A percentile compares a stretch with the other conserved stretches of the same genome.
Evolutionary conservation across 1,140 invertebrate genomes (phyloP).

Genomic region (Cotesia vestalis): DNA sequence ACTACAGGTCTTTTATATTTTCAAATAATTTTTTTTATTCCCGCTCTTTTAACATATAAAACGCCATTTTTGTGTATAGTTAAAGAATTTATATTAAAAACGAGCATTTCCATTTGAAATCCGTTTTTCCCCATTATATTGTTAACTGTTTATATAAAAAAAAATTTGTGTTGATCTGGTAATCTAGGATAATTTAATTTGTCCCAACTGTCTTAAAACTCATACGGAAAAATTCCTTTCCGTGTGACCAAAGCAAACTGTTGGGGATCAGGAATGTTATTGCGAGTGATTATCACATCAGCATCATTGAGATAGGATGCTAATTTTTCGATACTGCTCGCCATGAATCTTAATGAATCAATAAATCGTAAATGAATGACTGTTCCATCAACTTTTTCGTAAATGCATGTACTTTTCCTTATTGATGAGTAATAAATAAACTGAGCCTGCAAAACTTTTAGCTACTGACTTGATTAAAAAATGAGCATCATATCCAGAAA

Average conservation of each 20-base stretch:
- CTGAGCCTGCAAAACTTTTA: constrained; percentile 1
- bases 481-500: constrained; percentile 30
- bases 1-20: no score
- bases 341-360: constrained; percentile 39
- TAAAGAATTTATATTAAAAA: no score
- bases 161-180: background rate
- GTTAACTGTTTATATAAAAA: background rate
- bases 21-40: no score
- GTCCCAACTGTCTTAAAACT: constrained; percentile 5
- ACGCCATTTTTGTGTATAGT: no score
- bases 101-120: no score
- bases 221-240: constrained; percentile 27
- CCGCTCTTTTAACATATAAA: no score
- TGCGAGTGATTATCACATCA: background rate
- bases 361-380: constrained; percentile 36
- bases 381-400: constrained; percentile 18
- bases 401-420: no score
- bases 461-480: constrained; percentile 30
- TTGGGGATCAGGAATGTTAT: background rate
- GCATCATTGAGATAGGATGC: constrained; percentile 33
- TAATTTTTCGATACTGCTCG: constrained; percentile 29
- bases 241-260: constrained; percentile 9
- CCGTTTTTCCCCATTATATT: no score
- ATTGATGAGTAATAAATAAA: constrained; percentile 8
- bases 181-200: constrained; percentile 4